Base-by-base conservation (phyloP, 1,140 invertebrate species). In the Amphibalanus amphitrite region DNA sequence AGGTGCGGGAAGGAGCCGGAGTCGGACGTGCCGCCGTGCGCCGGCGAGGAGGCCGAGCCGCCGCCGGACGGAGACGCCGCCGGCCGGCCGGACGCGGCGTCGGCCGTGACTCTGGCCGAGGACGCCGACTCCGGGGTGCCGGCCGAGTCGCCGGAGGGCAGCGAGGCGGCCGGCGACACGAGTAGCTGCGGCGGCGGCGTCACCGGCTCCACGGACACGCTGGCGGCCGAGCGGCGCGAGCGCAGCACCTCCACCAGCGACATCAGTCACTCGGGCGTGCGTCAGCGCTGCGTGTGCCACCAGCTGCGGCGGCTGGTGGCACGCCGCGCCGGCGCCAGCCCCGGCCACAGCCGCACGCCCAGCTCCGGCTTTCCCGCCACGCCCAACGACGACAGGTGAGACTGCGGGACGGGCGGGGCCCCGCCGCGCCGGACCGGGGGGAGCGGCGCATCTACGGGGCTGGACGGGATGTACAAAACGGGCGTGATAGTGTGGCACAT, bases 291-390 rank as follows among this genome's bases (percentile, higher is more conserved):
- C 17, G 10, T 59, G 13, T 59, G 47, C 17, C 47, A 47, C 70
- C 64, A 40, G 68, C 68, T 69, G 38, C 68, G 68, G 10, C 70
- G 20, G 70, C 70, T 71, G 59, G 20, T 67, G 65, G 26, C 10
- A 26, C 28, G 23, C 23, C 64, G 6, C 3, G 64, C 64, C 6
- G 13, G 65, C 65, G 1, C 26, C 65, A 67, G 65, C 28, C 65
- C 65, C 26, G 65, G 26, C n/a, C 65, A 80, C 70, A 80, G 78
- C 28, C 76, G 79, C 40, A 80, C 81, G 47, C 78, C 80, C 29
- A 82, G 80, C 70, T 78, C 77, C 25, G 77, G 77, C 29, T 78
- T 77, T 67, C 78, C 78, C 25, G 76, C 78, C 23, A 78, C 78
- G 20, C 76, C 76, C 20, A 75, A 72, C 71, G 77, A 78, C 81